Evolutionary conservation across 1,140 invertebrate genomes (phyloP), one percentile per base, ranked within the genome.

Genomic region (Micrasema longulum): DNA sequence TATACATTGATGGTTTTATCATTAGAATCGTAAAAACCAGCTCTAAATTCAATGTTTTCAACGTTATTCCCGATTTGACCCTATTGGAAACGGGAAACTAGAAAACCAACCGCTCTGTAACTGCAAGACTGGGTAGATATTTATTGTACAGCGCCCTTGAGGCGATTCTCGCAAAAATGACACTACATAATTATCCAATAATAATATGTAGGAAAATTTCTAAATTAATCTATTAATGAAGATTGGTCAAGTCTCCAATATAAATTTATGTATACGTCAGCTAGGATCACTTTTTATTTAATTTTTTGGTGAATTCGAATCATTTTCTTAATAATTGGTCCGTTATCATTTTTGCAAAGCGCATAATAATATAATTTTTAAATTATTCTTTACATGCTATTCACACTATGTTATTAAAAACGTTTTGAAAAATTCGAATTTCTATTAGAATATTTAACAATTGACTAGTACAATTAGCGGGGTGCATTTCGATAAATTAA

Each of bases 171-270:
- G n/a, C n/a, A n/a, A n/a, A n/a, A n/a, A n/a, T n/a, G n/a, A n/a
- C n/a, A n/a, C n/a, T n/a, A n/a, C n/a, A n/a, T n/a, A n/a, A n/a
- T n/a, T n/a, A n/a, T n/a, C n/a, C n/a, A n/a, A n/a, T n/a, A n/a
- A n/a, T n/a, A n/a, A n/a, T n/a, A n/a, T n/a, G n/a, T 31, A 31
- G 26, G 1, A n/a, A 22, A 26, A 26, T 53, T 11, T 18, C 55
- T 60, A 60, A 60, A 60, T 60, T 60, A 60, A 60, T 43, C 55
- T 60, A 60, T 20, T 38, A 41, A 20, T 60, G 26, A 60, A 60
- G 55, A 60, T 60, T 60, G 55, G 55, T 60, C 55, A 60, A 9
- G 47, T 4, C 26, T 31, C 26, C 26, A 31, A 31, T 31, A 31
- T 31, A n/a, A n/a, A 4, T 31, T 31, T 4, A 31, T 31, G 26